Conservation (phyloP, 2,888 invertebrate genomes). For the Chrysolina haemoptera region DNA sequence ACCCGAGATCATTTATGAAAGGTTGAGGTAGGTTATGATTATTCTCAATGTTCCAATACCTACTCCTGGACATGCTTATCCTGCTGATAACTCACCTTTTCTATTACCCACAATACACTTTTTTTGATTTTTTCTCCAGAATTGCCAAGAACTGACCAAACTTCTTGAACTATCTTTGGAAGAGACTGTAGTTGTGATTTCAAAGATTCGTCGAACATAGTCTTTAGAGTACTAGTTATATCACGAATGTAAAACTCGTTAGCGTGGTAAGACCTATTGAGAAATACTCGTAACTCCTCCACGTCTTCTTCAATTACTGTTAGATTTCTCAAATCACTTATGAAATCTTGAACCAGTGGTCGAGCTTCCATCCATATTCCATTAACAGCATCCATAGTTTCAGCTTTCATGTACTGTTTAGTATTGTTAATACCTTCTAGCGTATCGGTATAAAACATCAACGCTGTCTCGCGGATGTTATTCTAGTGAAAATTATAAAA, state of each 20-base stretch:
- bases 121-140: slow-evolving; percentile 85
- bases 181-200: slow-evolving; percentile 83
- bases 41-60: no score
- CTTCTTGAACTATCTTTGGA: slow-evolving; percentile 85
- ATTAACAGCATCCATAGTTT: slow-evolving; percentile 77
- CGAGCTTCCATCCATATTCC: slow-evolving; percentile 85
- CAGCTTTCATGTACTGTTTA: slow-evolving; percentile 79
- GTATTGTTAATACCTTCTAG: slow-evolving; percentile 76
- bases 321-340: slow-evolving; percentile 82
- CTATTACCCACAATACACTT: slow-evolving; percentile 82
- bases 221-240: slow-evolving; percentile 79
- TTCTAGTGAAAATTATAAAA: slow-evolving; percentile 62
- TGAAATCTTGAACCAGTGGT: slow-evolving; percentile 78
- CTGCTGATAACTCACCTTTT: slow-evolving; percentile 70
- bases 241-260: slow-evolving; percentile 90
- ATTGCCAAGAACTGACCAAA: slow-evolving; percentile 90
- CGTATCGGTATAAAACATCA: slow-evolving; percentile 71
- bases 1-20: no score
- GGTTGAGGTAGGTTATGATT: no score
- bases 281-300: slow-evolving; percentile 78
- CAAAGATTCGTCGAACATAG: slow-evolving; percentile 83
- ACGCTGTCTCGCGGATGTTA: slow-evolving; percentile 67
- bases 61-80: no score
- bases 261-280: slow-evolving; percentile 84
- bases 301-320: slow-evolving; percentile 81